phyloP scores from a whole-genome alignment of 2,113 vertebrate species.

The Arenaria interpres region DNA sequence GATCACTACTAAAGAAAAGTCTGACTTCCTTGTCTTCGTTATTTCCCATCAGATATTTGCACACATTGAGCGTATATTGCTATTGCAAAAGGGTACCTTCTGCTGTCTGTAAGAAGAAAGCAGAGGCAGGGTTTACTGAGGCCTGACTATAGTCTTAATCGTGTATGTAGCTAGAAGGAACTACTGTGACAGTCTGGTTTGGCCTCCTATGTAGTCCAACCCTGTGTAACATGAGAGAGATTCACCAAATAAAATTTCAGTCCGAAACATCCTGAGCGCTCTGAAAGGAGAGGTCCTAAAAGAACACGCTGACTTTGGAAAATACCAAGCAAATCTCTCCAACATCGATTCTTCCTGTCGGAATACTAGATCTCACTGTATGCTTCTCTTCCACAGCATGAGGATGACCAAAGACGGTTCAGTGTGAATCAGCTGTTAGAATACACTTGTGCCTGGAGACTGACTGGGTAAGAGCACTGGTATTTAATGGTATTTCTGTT shows the following conservation, averaged over 20 bases:
- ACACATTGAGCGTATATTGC: neutral
- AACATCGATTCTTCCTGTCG: neutral
- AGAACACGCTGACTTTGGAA: constrained; percentile 27
- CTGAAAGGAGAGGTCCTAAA: neutral
- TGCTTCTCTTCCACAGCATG: constrained; percentile 48
- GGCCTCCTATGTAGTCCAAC: neutral
- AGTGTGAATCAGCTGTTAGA: constrained; percentile 57
- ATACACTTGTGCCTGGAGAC: constrained; percentile 57
- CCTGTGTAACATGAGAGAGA: neutral
- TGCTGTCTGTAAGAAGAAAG: neutral
- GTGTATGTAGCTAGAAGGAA: neutral
- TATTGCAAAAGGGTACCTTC: neutral
- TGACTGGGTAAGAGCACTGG: constrained; percentile 57
- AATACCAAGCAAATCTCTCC: neutral
- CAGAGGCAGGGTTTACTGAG: neutral
- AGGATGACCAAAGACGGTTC: constrained; percentile 68
- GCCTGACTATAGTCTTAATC: neutral
- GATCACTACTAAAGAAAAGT: neutral
- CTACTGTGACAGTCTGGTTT: neutral
- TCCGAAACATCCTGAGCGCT: rapidly evolving
- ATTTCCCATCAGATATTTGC: neutral
- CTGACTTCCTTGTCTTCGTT: neutral
- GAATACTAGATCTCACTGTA: neutral
- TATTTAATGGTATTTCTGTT: neutral
- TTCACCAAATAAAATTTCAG: neutral